These are phyloP conservation scores for Sander vitreus DNA, from an alignment of 2,113 vertebrate species.

Conservation along the genomic window DNA sequence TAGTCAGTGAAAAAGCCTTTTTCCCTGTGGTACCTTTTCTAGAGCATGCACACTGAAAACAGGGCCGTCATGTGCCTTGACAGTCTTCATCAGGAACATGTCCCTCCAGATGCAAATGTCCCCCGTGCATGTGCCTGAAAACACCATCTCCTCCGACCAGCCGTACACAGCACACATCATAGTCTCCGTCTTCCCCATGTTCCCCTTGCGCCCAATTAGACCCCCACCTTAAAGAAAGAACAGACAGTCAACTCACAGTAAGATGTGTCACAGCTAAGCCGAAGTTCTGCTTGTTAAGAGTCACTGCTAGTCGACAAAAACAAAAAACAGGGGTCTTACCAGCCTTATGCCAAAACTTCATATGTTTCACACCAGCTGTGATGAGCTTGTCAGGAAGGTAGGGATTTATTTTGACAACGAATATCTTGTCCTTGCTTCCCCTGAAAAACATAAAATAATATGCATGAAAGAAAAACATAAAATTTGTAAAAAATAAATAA, in stretches of 20 bases:
- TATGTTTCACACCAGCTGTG: slow-evolving; percentile 97
- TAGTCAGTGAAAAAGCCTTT: background rate
- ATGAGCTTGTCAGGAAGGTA: slow-evolving; percentile 97
- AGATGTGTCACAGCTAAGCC: slow-evolving; percentile 43
- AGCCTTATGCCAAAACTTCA: slow-evolving; percentile 98
- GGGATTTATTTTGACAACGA: slow-evolving; percentile 97
- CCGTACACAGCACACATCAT: slow-evolving; percentile 99
- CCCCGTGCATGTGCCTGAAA: slow-evolving; percentile 95
- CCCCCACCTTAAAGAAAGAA: slow-evolving; percentile 89
- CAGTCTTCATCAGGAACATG: slow-evolving; percentile 95
- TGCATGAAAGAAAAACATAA: background rate
- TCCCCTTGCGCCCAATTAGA: slow-evolving; percentile 95
- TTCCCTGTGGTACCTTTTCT: slow-evolving; percentile 90
- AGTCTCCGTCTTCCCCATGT: slow-evolving; percentile 92
- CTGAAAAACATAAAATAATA: slow-evolving; percentile 83
- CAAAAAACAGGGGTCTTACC: slow-evolving; percentile 81
- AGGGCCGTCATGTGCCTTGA: slow-evolving; percentile 98
- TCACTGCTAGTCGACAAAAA: slow-evolving; percentile 10
- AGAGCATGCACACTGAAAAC: slow-evolving; percentile 98
- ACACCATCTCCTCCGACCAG: slow-evolving; percentile 97
- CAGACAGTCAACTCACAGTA: slow-evolving; percentile 5
- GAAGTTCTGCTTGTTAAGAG: slow-evolving; percentile 50
- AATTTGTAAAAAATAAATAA: background rate
- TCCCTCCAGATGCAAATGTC: slow-evolving; percentile 99
- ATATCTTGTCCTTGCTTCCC: slow-evolving; percentile 99